Conservation (phyloP, 1,140 invertebrate species). For the Lamellibrachia luymesi region DNA sequence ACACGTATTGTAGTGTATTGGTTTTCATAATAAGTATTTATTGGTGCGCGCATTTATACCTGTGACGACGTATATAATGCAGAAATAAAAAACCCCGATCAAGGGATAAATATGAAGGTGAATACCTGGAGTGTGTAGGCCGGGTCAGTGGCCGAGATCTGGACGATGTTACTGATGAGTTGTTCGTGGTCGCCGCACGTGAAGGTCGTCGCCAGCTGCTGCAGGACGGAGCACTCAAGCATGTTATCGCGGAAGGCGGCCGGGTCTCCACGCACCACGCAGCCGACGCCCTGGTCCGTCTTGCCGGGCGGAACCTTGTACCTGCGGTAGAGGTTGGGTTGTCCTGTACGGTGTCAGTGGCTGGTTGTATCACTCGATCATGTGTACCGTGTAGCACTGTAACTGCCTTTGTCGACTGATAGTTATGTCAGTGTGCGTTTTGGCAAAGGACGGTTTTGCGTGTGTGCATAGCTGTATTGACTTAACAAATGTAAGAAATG, state of each 20-base stretch:
- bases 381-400: neutral
- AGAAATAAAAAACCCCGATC: no score
- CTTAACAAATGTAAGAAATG: no score
- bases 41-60: neutral
- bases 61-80: no score
- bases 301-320: neutral
- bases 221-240: conserved; percentile 12
- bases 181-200: conserved; percentile 20
- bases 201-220: neutral
- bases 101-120: no score
- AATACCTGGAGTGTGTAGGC: neutral
- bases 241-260: conserved; percentile 12
- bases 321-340: neutral
- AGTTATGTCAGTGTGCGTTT: neutral
- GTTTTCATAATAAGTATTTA: neutral
- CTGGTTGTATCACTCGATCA: neutral
- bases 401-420: neutral
- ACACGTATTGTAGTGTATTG: neutral
- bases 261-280: conserved; percentile 25
- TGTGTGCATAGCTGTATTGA: no score
- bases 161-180: conserved; percentile 26
- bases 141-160: conserved; percentile 11
- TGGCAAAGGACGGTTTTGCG: no score
- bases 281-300: conserved; percentile 25
- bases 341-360: neutral